These are phyloP conservation scores for Baccha elongata DNA, from an alignment of 2,888 invertebrate species.

Conservation along the genomic window DNA sequence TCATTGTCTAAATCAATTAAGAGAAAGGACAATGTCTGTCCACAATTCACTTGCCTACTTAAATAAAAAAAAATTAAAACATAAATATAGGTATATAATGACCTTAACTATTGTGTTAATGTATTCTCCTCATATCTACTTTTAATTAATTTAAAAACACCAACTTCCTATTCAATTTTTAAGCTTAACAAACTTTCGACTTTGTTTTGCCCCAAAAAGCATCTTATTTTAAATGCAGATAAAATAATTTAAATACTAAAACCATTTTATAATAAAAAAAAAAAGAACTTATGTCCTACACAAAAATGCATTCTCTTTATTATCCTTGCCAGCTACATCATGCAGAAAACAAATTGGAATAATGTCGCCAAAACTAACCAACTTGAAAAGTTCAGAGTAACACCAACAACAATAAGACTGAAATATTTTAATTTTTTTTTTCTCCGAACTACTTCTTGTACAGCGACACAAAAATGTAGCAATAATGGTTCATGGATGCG, in stretches of 20 bases:
- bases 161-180: too few species aligned
- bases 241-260: not conserved
- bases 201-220: not conserved
- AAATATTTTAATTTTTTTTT: constrained; percentile 59
- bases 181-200: not conserved
- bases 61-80: too few species aligned
- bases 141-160: too few species aligned
- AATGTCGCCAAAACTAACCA: constrained; percentile 40
- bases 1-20: too few species aligned
- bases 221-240: not conserved
- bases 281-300: not conserved
- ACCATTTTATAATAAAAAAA: not conserved
- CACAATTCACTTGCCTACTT: too few species aligned
- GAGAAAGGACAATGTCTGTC: too few species aligned
- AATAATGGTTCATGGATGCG: constrained; percentile 35
- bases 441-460: constrained; percentile 36
- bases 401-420: constrained; percentile 35
- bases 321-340: not conserved
- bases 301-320: not conserved
- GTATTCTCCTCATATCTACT: too few species aligned
- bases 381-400: constrained; percentile 41
- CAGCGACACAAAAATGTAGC: constrained; percentile 52
- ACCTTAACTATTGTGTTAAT: too few species aligned
- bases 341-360: not conserved
- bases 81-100: too few species aligned